These are phyloP conservation scores for Pseudococcus viburni DNA, from an alignment of 2,888 invertebrate species.

Conservation along the genomic window DNA sequence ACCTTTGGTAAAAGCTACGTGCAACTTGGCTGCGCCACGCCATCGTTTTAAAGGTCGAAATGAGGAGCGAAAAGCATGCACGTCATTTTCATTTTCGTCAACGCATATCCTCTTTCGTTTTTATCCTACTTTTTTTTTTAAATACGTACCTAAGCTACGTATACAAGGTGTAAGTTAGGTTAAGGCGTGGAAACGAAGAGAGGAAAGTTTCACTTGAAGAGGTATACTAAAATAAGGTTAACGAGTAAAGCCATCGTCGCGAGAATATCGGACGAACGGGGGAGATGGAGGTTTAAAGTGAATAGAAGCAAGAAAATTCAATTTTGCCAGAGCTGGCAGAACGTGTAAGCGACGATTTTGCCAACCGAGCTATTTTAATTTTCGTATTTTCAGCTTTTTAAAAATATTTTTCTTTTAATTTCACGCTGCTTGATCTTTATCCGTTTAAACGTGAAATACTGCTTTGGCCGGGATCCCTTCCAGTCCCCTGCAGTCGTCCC, in stretches of 20 bases:
- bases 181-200: background rate
- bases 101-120: background rate
- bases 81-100: slow-evolving; percentile 14
- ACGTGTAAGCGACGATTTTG: slow-evolving; percentile 27
- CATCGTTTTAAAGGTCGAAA: background rate
- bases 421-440: slow-evolving; percentile 48
- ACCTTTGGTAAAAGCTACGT: background rate
- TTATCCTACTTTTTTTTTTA: background rate
- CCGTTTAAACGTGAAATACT: slow-evolving; percentile 25
- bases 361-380: slow-evolving; percentile 29
- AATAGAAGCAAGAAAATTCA: background rate
- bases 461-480: background rate
- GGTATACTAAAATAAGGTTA: background rate
- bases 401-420: slow-evolving; percentile 54
- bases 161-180: no score
- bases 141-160: background rate
- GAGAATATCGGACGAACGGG: no score
- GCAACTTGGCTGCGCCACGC: background rate
- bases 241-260: background rate
- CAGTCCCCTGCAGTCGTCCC: background rate
- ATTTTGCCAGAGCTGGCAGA: background rate
- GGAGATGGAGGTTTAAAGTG: background rate
- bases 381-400: slow-evolving; percentile 46
- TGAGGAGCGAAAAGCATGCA: background rate
- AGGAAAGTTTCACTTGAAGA: background rate